Conservation (phyloP, 2,888 invertebrate genomes). For the Steinernema carpocapsae region DNA sequence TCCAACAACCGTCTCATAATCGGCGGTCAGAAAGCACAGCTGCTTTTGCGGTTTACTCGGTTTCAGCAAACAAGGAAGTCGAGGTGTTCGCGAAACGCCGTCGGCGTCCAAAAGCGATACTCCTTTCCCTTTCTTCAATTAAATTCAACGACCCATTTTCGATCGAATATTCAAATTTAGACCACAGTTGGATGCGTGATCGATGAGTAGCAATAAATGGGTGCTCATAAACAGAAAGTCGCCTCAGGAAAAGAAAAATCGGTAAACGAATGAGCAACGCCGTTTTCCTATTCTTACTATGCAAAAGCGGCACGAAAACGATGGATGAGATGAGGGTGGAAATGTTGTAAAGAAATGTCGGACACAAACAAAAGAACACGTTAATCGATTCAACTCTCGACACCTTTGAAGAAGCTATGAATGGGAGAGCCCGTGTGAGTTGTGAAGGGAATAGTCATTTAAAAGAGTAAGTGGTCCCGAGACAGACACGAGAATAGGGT, state of each 20-base stretch:
- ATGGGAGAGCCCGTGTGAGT: neutral
- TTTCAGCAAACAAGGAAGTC: neutral
- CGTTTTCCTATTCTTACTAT: too few species aligned
- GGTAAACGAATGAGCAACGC: too few species aligned
- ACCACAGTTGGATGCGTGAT: neutral
- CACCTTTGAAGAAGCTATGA: neutral
- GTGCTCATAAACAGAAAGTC: neutral
- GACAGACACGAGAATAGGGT: neutral
- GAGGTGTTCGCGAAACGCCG: neutral
- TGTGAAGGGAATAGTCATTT: neutral
- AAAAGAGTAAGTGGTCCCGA: neutral
- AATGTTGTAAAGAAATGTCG: neutral
- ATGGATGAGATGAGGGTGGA: slow-evolving; percentile 11
- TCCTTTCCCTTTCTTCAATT: neutral
- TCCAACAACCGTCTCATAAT: neutral
- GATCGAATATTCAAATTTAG: neutral
- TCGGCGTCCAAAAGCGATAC: neutral
- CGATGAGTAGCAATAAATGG: neutral
- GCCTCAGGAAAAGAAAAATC: too few species aligned
- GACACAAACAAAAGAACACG: neutral
- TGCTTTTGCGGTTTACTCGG: neutral
- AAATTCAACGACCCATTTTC: neutral
- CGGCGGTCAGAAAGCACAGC: neutral
- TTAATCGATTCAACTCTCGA: slow-evolving; percentile 13
- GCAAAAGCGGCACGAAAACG: slow-evolving; percentile 7